A percentile compares a stretch with the other conserved stretches of the same genome.
phyloP scores from a whole-genome alignment of 2,888 invertebrate species.

The Petrophora chlorosata region DNA sequence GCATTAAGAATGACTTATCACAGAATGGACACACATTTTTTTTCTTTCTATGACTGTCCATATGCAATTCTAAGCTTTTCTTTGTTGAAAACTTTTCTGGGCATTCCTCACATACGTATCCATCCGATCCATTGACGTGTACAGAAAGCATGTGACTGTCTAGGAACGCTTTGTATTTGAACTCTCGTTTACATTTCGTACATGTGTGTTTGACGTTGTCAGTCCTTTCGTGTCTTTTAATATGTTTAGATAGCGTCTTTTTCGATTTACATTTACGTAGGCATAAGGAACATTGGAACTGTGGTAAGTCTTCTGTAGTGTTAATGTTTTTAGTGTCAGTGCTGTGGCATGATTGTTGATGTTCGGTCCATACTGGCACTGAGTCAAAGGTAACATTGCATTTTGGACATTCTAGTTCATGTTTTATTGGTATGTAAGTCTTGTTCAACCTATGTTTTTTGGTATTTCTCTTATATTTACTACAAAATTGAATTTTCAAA shows the following conservation, averaged over 20 bases:
- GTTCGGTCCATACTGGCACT: slow-evolving; percentile 37
- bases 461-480: slow-evolving; percentile 26
- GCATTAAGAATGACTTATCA: slow-evolving; percentile 74
- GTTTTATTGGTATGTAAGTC: slow-evolving; percentile 23
- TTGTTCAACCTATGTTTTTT: slow-evolving; percentile 29
- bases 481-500: slow-evolving; percentile 37
- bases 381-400: slow-evolving; percentile 44
- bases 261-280: slow-evolving; percentile 65
- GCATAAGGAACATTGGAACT: slow-evolving; percentile 61
- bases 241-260: slow-evolving; percentile 56
- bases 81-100: slow-evolving; percentile 63
- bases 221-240: slow-evolving; percentile 59
- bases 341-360: slow-evolving; percentile 27
- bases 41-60: slow-evolving; percentile 72
- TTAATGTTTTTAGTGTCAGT: too few species aligned
- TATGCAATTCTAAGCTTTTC: slow-evolving; percentile 71
- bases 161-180: slow-evolving; percentile 81
- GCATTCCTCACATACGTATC: slow-evolving; percentile 76
- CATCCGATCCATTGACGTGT: slow-evolving; percentile 65
- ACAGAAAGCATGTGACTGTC: slow-evolving; percentile 77
- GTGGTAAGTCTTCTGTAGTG: slow-evolving; percentile 25
- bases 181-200: slow-evolving; percentile 74
- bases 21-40: slow-evolving; percentile 79
- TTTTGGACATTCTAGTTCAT: slow-evolving; percentile 33
- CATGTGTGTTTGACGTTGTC: slow-evolving; percentile 57